A percentile compares a stretch with the other conserved stretches of the same genome.
These are phyloP conservation scores for Microplitis mediator DNA, from an alignment of 1,140 invertebrate species.

Conservation along the genomic window DNA sequence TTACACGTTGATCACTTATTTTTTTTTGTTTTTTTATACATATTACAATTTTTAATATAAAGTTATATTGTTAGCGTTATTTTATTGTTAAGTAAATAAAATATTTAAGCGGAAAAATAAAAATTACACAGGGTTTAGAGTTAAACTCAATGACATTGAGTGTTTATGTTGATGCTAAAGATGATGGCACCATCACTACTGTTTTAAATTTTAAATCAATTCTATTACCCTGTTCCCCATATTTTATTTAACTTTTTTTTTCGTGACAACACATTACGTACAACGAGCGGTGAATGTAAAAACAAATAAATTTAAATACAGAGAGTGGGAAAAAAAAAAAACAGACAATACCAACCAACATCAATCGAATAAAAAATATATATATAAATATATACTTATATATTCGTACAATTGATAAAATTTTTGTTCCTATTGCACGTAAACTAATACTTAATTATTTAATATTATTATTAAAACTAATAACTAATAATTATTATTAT, in stretches of 20 bases:
- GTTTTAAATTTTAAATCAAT: neutral
- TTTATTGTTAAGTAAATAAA: neutral
- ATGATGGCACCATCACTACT: neutral
- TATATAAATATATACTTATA: neutral
- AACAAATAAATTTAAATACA: too few relatives aligned
- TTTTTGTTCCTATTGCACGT: slow-evolving; percentile 14
- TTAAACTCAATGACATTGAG: neutral
- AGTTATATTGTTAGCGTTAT: too few relatives aligned
- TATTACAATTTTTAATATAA: neutral
- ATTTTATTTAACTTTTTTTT: neutral
- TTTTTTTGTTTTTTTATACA: neutral
- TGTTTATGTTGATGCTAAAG: too few relatives aligned
- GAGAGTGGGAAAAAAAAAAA: neutral
- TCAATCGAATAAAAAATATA: neutral
- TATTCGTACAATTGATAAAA: slow-evolving; percentile 13
- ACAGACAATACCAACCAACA: neutral
- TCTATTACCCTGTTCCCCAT: neutral
- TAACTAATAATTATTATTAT: neutral
- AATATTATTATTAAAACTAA: neutral
- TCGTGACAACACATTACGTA: neutral
- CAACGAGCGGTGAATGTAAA: neutral
- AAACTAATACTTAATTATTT: neutral
- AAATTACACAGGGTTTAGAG: neutral
- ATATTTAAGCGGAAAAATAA: neutral
- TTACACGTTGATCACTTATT: neutral